A percentile compares a stretch with the other conserved stretches of the same genome.
Evolutionary conservation across 2,797 vertebrate genomes (phyloP).

Genomic region (Psittacula derbiana): DNA sequence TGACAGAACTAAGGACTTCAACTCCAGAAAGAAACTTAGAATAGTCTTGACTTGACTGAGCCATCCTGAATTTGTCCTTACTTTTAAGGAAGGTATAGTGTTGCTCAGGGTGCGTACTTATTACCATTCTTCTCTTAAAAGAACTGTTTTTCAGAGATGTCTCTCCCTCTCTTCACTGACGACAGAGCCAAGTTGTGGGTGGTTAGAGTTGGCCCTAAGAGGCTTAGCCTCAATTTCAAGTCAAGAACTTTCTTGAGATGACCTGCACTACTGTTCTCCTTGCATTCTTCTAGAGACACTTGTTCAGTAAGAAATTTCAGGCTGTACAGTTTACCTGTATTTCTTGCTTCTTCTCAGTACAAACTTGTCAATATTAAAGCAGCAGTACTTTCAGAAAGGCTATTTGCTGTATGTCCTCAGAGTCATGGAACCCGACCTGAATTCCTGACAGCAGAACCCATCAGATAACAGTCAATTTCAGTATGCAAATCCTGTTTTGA

Average conservation of each 20-base stretch:
- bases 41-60: not conserved
- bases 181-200: not conserved
- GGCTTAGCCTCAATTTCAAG: not conserved
- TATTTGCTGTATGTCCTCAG: not conserved
- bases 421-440: not conserved
- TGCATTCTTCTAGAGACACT: not conserved
- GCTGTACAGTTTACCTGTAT: not conserved
- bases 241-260: not conserved
- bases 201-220: not conserved
- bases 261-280: not conserved
- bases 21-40: not conserved
- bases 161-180: accelerated
- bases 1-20: not conserved
- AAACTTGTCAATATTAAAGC: not conserved
- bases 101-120: not conserved
- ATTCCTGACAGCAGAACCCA: not conserved
- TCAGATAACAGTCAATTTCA: not conserved
- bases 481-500: not conserved
- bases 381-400: not conserved
- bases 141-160: not conserved
- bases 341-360: not conserved
- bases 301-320: not conserved
- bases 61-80: not conserved
- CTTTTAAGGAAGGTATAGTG: not conserved
- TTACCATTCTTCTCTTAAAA: not conserved